phyloP scores from a whole-genome alignment of 2,797 vertebrate species.

The Pyrocephalus nanus region DNA sequence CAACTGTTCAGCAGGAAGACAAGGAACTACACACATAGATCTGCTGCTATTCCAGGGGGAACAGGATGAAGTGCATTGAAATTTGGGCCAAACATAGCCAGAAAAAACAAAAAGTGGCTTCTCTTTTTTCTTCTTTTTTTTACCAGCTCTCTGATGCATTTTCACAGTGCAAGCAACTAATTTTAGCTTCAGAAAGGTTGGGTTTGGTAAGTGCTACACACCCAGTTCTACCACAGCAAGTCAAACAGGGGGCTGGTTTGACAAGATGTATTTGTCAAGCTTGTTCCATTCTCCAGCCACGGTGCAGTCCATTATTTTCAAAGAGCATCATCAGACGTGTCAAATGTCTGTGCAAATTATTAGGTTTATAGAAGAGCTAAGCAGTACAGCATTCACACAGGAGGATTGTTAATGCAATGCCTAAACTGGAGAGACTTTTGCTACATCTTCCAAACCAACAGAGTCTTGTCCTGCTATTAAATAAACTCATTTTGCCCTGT shows the following conservation, averaged over 20 bases:
- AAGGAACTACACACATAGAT: not conserved
- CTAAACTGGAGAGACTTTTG: not conserved
- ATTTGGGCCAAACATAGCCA: not conserved
- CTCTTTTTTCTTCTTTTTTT: not conserved
- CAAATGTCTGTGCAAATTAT: not conserved
- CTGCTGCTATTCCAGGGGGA: not conserved
- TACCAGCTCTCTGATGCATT: not conserved
- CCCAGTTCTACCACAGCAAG: not conserved
- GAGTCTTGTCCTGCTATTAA: not conserved
- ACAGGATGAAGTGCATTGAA: not conserved
- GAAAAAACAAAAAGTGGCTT: not conserved
- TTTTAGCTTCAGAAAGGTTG: not conserved
- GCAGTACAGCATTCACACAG: not conserved
- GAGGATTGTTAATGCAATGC: not conserved
- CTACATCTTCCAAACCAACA: not conserved
- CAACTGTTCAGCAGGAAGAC: not conserved
- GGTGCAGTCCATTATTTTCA: not conserved
- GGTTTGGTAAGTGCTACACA: not conserved
- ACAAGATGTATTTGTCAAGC: not conserved
- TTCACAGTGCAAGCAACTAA: not conserved
- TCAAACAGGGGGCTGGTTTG: not conserved
- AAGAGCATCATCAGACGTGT: not conserved
- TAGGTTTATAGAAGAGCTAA: not conserved
- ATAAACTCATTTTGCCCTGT: not conserved
- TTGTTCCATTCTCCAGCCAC: not conserved